Percentiles rank a stretch among this genome's conserved stretches.
These are phyloP conservation scores for Axinella damicornis DNA, from an alignment of 37 sponge, comb jelly and placozoan species.

Conservation along the genomic window DNA sequence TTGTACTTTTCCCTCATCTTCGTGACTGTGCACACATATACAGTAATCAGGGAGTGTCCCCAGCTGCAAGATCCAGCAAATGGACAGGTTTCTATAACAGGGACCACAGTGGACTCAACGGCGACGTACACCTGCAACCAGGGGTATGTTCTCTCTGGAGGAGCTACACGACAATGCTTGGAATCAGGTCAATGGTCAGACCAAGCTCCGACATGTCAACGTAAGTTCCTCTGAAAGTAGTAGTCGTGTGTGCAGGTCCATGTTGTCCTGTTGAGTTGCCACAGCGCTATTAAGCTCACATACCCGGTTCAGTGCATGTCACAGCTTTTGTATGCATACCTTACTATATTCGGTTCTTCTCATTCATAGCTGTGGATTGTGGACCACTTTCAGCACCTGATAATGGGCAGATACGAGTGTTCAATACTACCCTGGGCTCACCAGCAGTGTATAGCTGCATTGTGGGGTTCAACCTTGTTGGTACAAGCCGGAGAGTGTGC, in stretches of 20 bases:
- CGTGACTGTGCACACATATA: too few relatives aligned
- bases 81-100: slow-evolving; percentile 10
- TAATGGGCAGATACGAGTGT: slow-evolving; percentile 47
- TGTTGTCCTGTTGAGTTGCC: too few relatives aligned
- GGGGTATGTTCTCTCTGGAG: slow-evolving; percentile 29
- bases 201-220: slow-evolving; percentile 33
- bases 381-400: slow-evolving; percentile 26
- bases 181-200: slow-evolving; percentile 54
- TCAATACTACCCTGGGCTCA: slow-evolving; percentile 37
- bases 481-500: slow-evolving; percentile 30
- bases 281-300: too few relatives aligned
- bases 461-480: slow-evolving; percentile 48
- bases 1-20: too few relatives aligned
- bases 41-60: slow-evolving; percentile 2
- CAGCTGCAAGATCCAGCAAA: slow-evolving; percentile 12
- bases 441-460: slow-evolving; percentile 61
- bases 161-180: slow-evolving; percentile 26
- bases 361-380: slow-evolving; percentile 54
- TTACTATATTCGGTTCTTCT: too few relatives aligned
- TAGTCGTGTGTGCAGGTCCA: too few relatives aligned
- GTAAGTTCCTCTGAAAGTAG: slow-evolving; percentile 51
- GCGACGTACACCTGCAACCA: slow-evolving; percentile 53
- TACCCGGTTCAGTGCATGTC: too few relatives aligned
- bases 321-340: too few relatives aligned
- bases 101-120: slow-evolving; percentile 24